Conservation (phyloP, 2,113 vertebrate genomes). For the Triplophysa siluroides region DNA sequence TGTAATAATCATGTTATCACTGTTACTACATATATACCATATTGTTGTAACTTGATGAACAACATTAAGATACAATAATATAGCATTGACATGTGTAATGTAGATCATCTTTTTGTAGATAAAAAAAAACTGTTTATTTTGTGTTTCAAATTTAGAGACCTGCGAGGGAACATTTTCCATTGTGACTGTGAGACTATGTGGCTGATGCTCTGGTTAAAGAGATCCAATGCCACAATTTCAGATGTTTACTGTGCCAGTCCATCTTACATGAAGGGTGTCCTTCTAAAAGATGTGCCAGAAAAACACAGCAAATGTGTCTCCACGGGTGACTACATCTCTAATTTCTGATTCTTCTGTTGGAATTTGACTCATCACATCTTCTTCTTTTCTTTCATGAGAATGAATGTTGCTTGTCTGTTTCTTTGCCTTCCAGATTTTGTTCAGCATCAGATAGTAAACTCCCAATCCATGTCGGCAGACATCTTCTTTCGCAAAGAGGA, state of each 20-base stretch:
- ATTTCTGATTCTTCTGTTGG: not conserved
- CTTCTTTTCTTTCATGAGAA: not conserved
- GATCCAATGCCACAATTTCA: slow-evolving; percentile 94
- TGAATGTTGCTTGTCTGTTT: slow-evolving; percentile 16
- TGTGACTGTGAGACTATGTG: slow-evolving; percentile 97
- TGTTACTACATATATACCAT: not conserved
- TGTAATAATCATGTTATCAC: not conserved
- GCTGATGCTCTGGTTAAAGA: slow-evolving; percentile 96
- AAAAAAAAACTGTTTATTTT: not conserved
- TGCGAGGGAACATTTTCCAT: slow-evolving; percentile 93
- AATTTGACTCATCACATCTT: not conserved
- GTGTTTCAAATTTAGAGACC: slow-evolving; percentile 78
- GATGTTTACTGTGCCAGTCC: slow-evolving; percentile 90
- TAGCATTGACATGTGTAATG: not conserved
- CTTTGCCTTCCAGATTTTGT: slow-evolving; percentile 86
- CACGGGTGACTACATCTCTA: slow-evolving; percentile 77
- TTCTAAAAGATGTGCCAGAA: slow-evolving; percentile 87
- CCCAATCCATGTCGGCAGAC: slow-evolving; percentile 92
- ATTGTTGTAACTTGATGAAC: not conserved
- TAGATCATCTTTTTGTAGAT: not conserved
- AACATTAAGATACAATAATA: too few species aligned
- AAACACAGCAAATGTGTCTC: slow-evolving; percentile 89
- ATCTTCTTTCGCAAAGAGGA: slow-evolving; percentile 94
- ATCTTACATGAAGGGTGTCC: slow-evolving; percentile 88
- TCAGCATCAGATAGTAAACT: slow-evolving; percentile 89